phyloP scores from a whole-genome alignment of 2,797 vertebrate genomes.

The Uromys caudimaculatus region DNA sequence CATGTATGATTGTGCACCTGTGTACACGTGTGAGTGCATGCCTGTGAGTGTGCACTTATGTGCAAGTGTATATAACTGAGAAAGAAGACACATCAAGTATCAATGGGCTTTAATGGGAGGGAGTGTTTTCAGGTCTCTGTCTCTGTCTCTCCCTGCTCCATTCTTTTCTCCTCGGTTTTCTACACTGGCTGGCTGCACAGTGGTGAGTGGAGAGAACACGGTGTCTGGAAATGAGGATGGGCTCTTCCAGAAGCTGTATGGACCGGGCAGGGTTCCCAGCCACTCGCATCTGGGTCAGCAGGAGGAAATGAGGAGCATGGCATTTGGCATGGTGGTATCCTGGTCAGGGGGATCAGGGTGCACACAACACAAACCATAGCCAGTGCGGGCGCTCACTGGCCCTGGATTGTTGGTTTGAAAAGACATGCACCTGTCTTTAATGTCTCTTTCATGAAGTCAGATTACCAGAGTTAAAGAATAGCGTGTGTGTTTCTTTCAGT shows the following conservation, averaged over 20 bases:
- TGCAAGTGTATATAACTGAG: neutral
- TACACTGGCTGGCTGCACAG: neutral
- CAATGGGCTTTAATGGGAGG: neutral
- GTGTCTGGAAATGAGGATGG: neutral
- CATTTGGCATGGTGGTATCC: accelerated
- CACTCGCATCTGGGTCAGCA: neutral
- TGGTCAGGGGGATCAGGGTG: neutral
- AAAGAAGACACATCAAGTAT: too few relatives aligned
- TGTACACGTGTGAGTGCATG: neutral
- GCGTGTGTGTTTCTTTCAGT: neutral
- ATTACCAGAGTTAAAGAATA: neutral
- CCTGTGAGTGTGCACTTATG: neutral
- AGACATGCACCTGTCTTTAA: neutral
- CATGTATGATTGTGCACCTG: neutral
- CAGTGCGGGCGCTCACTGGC: accelerated
- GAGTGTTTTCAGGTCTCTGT: neutral
- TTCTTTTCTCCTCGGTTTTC: neutral
- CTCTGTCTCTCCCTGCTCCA: neutral
- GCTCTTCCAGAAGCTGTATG: neutral
- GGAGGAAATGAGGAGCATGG: neutral
- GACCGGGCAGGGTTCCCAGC: neutral
- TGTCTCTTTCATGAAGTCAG: neutral
- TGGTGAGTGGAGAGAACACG: neutral
- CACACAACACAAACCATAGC: neutral
- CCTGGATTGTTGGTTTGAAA: neutral